phyloP scores from a whole-genome alignment of 1,140 invertebrate genomes.

The Seison nebaliae region DNA sequence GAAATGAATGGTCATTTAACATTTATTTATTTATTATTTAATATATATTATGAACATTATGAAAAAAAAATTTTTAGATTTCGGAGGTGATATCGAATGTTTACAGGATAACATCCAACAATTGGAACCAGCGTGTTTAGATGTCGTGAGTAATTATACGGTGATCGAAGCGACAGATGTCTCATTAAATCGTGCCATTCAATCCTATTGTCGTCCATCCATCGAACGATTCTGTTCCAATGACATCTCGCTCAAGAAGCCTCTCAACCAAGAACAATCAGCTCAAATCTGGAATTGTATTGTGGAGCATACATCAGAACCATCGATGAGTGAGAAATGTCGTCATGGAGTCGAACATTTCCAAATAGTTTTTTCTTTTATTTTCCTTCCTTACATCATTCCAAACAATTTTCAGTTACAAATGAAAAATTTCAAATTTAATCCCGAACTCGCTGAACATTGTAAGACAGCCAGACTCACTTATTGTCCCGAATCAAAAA shows the following conservation, averaged over 20 bases:
- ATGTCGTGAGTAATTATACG: constrained; percentile 55
- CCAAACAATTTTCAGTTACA: neutral
- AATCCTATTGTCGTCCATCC: constrained; percentile 46
- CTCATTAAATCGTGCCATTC: constrained; percentile 54
- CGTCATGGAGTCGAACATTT: constrained; percentile 67
- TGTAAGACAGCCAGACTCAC: neutral
- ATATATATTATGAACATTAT: constrained; percentile 2
- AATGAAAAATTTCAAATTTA: constrained; percentile 10
- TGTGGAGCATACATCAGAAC: constrained; percentile 64
- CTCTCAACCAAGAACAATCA: constrained; percentile 36
- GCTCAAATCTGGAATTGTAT: constrained; percentile 66
- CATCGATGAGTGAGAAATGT: constrained; percentile 45
- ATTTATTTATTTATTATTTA: constrained; percentile 6
- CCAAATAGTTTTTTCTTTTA: no score
- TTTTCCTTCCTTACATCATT: constrained; percentile 13
- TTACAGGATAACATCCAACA: constrained; percentile 62
- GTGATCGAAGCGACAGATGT: constrained; percentile 57
- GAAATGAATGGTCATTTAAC: constrained; percentile 40
- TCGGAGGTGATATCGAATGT: constrained; percentile 43
- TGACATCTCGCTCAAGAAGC: no score
- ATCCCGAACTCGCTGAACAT: constrained; percentile 6
- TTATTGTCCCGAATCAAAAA: neutral
- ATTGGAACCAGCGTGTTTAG: constrained; percentile 37
- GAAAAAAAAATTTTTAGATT: constrained; percentile 1
- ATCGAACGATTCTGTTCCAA: constrained; percentile 53